These are phyloP conservation scores for Misgurnus mizolepis DNA, from an alignment of 2,113 vertebrate genomes.

Conservation along the genomic window DNA sequence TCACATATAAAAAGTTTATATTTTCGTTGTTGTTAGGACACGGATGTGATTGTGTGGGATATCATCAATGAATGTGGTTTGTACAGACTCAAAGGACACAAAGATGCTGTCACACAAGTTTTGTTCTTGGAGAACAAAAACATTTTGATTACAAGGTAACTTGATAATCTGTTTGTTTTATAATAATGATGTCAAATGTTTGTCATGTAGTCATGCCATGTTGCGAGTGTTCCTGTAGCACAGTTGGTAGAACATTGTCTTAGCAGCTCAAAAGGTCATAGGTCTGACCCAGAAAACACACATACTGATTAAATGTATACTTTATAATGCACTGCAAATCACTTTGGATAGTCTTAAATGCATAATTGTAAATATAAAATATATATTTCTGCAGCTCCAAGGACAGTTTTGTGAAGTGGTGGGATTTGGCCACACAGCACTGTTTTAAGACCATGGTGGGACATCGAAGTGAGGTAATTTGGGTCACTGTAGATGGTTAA, in stretches of 20 bases:
- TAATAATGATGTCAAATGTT: not conserved
- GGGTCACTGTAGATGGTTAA: not conserved
- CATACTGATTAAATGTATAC: no score
- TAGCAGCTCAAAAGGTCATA: no score
- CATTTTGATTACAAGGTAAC: slow-evolving; percentile 89
- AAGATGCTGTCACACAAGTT: slow-evolving; percentile 87
- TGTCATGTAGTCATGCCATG: no score
- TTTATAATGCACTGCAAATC: no score
- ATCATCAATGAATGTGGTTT: slow-evolving; percentile 94
- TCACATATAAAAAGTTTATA: not conserved
- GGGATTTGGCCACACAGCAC: slow-evolving; percentile 95
- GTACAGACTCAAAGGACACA: slow-evolving; percentile 91
- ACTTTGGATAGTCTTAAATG: no score
- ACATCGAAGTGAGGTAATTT: slow-evolving; percentile 89
- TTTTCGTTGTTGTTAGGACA: slow-evolving; percentile 79
- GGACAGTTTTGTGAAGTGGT: slow-evolving; percentile 95
- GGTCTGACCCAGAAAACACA: no score
- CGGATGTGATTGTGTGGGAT: slow-evolving; percentile 95
- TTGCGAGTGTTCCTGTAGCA: not conserved
- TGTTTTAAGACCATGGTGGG: slow-evolving; percentile 97
- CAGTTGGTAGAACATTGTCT: no score
- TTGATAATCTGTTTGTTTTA: not conserved
- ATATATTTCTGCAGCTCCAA: slow-evolving; percentile 79
- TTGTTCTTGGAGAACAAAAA: slow-evolving; percentile 88
- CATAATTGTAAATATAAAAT: no score